These are phyloP conservation scores for Trachythela sp. DNA, from an alignment of 64 coral and sea anemone genomes.

Conservation along the genomic window DNA sequence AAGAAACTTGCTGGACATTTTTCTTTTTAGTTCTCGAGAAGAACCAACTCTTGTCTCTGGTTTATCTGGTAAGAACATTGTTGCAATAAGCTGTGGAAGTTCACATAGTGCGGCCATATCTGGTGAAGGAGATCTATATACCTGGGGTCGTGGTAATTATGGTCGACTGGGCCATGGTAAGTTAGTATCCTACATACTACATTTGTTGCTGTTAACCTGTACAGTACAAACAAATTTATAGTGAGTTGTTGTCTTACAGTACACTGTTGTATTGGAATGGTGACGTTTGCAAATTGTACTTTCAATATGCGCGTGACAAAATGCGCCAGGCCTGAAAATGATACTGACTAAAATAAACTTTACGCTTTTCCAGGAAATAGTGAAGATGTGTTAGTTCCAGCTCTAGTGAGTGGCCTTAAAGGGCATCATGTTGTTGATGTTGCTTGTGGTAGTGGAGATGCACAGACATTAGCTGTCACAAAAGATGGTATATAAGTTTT, in stretches of 20 bases:
- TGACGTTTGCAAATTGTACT: no score
- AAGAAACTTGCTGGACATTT: background rate
- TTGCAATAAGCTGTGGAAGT: conserved; percentile 87
- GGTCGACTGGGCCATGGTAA: conserved; percentile 95
- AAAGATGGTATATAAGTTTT: conserved; percentile 67
- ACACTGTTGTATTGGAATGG: no score
- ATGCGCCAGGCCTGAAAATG: no score
- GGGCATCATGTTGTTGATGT: conserved; percentile 94
- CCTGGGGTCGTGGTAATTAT: conserved; percentile 98
- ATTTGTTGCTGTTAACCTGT: no score
- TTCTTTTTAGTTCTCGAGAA: conserved; percentile 65
- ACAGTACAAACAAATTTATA: no score
- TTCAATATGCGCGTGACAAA: no score
- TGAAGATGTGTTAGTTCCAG: conserved; percentile 78
- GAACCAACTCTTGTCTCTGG: conserved; percentile 81
- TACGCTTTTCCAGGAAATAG: conserved; percentile 81
- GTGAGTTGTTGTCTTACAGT: no score
- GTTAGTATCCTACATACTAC: background rate
- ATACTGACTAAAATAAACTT: no score
- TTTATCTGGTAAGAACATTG: conserved; percentile 81
- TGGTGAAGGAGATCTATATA: conserved; percentile 90
- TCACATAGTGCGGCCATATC: conserved; percentile 94
- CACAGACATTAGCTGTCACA: conserved; percentile 82
- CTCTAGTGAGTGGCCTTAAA: conserved; percentile 76
- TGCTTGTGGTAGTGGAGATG: conserved; percentile 97